phyloP scores from a whole-genome alignment of 2,797 vertebrate species.

The Acomys russatus region DNA sequence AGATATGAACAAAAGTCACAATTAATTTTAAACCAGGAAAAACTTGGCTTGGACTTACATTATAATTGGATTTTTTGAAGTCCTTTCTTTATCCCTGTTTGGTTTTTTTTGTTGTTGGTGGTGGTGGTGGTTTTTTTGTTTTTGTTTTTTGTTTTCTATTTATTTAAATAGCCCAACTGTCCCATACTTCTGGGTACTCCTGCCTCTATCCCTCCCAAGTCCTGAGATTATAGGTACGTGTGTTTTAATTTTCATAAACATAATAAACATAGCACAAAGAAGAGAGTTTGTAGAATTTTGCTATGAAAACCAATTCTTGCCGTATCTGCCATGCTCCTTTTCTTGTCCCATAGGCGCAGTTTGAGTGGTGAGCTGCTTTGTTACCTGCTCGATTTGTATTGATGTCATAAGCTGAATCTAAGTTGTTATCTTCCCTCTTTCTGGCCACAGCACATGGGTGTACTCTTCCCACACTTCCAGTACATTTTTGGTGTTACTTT shows the following conservation, averaged over 20 bases:
- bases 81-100: not conserved
- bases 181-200: not conserved
- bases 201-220: not conserved
- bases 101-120: not conserved
- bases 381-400: not conserved
- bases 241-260: not conserved
- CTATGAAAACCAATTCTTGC: not conserved
- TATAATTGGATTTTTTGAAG: not conserved
- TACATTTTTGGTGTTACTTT: slow-evolving; percentile 32
- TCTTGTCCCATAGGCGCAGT: not conserved
- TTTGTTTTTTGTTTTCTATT: not conserved
- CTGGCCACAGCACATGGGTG: not conserved
- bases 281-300: not conserved
- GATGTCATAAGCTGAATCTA: not conserved
- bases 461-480: not conserved
- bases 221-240: not conserved
- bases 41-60: not conserved
- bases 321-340: not conserved
- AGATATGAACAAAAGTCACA: not conserved
- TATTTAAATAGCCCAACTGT: not conserved
- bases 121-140: not conserved
- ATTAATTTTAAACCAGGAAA: slow-evolving; percentile 28
- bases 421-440: not conserved
- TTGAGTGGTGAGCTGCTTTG: not conserved
- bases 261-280: not conserved